phyloP scores from a whole-genome alignment of 2,113 vertebrate genomes.

The Macquaria australasica region DNA sequence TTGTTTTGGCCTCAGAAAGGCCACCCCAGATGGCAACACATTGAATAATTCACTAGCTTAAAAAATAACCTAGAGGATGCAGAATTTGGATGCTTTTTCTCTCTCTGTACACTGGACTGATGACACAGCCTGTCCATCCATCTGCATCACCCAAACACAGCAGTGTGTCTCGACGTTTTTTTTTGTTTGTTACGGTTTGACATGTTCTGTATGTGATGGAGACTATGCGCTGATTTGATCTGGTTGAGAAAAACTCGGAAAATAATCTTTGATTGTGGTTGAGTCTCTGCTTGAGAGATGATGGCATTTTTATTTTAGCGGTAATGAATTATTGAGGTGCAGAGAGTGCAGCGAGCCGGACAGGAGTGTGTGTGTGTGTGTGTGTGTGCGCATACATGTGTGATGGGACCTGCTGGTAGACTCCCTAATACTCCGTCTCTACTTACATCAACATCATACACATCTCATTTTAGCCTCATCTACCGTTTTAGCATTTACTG shows the following conservation, averaged over 20 bases:
- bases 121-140: constrained; percentile 18
- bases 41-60: constrained; percentile 71
- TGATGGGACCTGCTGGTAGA: constrained; percentile 68
- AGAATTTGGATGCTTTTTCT: constrained; percentile 36
- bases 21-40: constrained; percentile 63
- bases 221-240: constrained; percentile 16
- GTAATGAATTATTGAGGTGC: constrained; percentile 84
- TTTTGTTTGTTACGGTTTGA: neutral
- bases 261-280: constrained; percentile 67
- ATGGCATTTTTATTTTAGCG: constrained; percentile 84
- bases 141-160: constrained; percentile 26
- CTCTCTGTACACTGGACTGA: constrained; percentile 5
- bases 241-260: constrained; percentile 10
- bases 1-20: constrained; percentile 60
- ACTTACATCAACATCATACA: constrained; percentile 31
- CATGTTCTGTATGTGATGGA: neutral
- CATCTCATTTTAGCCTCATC: constrained; percentile 55
- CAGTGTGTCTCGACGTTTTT: neutral
- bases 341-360: constrained; percentile 76
- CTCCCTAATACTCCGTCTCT: constrained; percentile 46
- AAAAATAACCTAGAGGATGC: constrained; percentile 55
- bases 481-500: constrained; percentile 29
- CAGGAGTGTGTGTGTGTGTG: constrained; percentile 48
- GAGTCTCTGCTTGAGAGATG: constrained; percentile 71
- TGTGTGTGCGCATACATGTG: constrained; percentile 57